Conservation (phyloP, 2,113 vertebrate species). For the Phylloscopus trochiloides region DNA sequence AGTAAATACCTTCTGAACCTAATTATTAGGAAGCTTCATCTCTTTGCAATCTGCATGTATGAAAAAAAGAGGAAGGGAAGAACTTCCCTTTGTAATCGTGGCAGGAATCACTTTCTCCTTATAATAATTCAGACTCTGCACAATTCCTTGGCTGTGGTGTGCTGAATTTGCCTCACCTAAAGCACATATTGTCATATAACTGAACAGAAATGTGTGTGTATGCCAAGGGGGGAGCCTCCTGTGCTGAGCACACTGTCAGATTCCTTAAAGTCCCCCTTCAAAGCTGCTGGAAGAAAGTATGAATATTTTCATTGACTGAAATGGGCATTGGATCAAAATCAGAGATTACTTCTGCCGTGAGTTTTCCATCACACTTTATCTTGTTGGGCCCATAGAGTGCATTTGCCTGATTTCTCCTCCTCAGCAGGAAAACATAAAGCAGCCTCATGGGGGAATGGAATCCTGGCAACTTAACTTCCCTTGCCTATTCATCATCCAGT, state of each 20-base stretch:
- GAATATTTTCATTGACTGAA: slow-evolving; percentile 9
- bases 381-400: background rate
- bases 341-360: background rate
- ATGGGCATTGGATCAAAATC: background rate
- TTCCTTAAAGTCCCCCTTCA: background rate
- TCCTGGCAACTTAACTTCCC: background rate
- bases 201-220: background rate
- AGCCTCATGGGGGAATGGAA: background rate
- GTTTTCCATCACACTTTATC: background rate
- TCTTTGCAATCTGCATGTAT: background rate
- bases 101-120: background rate
- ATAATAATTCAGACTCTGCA: background rate
- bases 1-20: background rate
- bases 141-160: background rate
- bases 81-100: background rate
- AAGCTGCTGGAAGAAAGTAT: background rate
- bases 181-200: background rate
- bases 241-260: background rate
- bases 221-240: background rate
- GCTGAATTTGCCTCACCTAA: background rate
- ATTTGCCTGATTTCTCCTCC: background rate
- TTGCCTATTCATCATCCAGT: background rate
- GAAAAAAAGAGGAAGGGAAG: background rate
- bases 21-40: background rate
- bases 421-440: background rate